phyloP scores from a whole-genome alignment of 2,113 vertebrate species.

The Embiotoca jacksoni region DNA sequence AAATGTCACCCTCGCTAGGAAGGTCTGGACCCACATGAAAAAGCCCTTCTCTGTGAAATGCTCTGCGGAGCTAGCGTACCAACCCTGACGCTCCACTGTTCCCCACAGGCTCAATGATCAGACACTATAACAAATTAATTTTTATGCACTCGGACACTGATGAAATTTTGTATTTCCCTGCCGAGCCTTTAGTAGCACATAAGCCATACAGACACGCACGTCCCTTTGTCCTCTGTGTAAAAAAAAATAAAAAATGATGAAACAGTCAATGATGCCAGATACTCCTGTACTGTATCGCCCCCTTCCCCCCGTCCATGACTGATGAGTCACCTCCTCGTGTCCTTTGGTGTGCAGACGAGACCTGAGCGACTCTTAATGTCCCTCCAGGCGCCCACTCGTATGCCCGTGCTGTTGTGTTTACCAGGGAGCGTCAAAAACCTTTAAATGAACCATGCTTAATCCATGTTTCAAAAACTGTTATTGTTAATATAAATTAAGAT shows the following conservation, averaged over 20 bases:
- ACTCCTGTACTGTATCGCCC: slow-evolving; percentile 1
- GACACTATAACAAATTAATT: slow-evolving; percentile 23
- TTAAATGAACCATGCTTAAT: slow-evolving; percentile 3
- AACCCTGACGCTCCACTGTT: slow-evolving; percentile 3
- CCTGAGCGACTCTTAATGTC: slow-evolving; percentile 57
- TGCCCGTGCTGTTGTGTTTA: slow-evolving; percentile 16
- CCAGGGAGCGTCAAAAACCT: slow-evolving; percentile 6
- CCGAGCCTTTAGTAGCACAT: slow-evolving; percentile 17
- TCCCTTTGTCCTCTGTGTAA: slow-evolving; percentile 38
- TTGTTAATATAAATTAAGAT: neutral
- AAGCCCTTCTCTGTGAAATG: slow-evolving; percentile 7
- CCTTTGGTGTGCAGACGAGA: slow-evolving; percentile 46
- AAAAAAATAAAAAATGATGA: neutral
- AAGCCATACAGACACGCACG: slow-evolving; percentile 10
- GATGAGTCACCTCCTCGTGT: slow-evolving; percentile 49
- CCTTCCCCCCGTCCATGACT: slow-evolving; percentile 25
- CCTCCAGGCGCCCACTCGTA: slow-evolving; percentile 21
- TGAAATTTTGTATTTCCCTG: slow-evolving; percentile 29
- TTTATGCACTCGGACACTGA: slow-evolving; percentile 26
- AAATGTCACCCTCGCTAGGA: neutral
- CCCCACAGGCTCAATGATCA: slow-evolving; percentile 30
- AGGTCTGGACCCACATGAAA: slow-evolving; percentile 19
- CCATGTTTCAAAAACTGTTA: neutral
- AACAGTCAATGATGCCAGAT: slow-evolving; percentile 10
- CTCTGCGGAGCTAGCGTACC: slow-evolving; percentile 18